Conservation (phyloP, 1,140 invertebrate species). For the Medauroidea extradentata region DNA sequence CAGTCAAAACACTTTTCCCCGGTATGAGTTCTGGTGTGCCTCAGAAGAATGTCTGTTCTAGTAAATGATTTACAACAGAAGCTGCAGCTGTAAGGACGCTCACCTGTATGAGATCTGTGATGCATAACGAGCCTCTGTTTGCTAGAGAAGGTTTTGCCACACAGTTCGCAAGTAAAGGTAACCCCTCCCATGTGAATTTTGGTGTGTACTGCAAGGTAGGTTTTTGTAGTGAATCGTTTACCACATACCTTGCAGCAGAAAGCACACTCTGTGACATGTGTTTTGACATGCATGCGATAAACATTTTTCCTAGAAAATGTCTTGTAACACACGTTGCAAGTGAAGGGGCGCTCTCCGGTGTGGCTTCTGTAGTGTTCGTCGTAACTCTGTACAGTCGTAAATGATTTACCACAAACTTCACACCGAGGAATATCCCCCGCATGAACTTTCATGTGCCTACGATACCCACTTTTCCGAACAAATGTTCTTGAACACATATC, state of each 20-base stretch:
- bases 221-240: conserved; percentile 36
- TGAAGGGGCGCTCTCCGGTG: no score
- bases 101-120: conserved; percentile 43
- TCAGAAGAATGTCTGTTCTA: background rate
- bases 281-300: background rate
- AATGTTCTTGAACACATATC: conserved; percentile 41
- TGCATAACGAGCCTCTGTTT: conserved; percentile 42
- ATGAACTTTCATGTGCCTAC: background rate
- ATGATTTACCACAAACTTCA: conserved; percentile 40
- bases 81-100: conserved; percentile 48
- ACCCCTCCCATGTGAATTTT: conserved; percentile 47
- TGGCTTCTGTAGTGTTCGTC: background rate
- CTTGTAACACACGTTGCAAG: no score
- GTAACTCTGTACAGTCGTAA: conserved; percentile 8
- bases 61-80: conserved; percentile 27
- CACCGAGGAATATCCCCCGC: conserved; percentile 24
- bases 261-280: conserved; percentile 42
- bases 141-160: conserved; percentile 42
- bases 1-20: conserved; percentile 1
- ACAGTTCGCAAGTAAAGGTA: conserved; percentile 43
- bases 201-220: conserved; percentile 43
- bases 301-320: no score
- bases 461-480: background rate
- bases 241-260: conserved; percentile 38
- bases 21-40: conserved; percentile 1